Evolutionary conservation across 92 coral and sea anemone species (phyloP).

Genomic region (Micromussa lordhowensis): DNA sequence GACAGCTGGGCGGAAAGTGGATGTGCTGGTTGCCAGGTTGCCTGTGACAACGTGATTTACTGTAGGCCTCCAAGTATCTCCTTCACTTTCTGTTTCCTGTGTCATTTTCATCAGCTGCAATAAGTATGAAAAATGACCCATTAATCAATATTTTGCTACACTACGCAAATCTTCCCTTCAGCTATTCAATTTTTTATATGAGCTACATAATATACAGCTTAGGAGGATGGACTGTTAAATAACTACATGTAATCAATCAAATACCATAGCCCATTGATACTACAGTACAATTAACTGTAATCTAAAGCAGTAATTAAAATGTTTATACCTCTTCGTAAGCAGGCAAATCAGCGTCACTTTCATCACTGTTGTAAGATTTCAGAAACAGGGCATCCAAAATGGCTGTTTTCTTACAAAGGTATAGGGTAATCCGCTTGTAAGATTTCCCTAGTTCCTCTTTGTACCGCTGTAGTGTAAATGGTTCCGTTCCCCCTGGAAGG

Average conservation of each 20-base stretch:
- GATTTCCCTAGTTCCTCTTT: constrained; percentile 54
- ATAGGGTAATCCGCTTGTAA: constrained; percentile 35
- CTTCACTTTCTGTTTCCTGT: background rate
- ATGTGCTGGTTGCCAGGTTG: background rate
- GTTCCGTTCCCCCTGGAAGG: constrained; percentile 48
- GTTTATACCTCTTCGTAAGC: constrained; percentile 8
- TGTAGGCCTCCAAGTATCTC: background rate
- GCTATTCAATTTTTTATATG: constrained; percentile 1
- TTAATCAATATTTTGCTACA: background rate
- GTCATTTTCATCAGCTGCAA: background rate
- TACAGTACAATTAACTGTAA: background rate
- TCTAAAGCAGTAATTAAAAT: constrained; percentile 8
- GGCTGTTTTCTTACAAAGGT: constrained; percentile 34
- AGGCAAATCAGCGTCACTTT: background rate
- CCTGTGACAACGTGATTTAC: background rate
- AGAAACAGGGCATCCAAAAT: constrained; percentile 20
- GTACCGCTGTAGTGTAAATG: constrained; percentile 41
- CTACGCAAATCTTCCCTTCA: background rate
- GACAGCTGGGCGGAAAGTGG: too few species aligned
- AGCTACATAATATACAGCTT: background rate
- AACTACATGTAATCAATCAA: constrained; percentile 12
- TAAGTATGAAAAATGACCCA: background rate
- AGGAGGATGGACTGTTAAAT: constrained; percentile 4
- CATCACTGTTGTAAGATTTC: constrained; percentile 2
- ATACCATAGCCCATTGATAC: constrained; percentile 1